Evolutionary conservation across 2,797 vertebrate genomes (phyloP), one percentile per base, ranked within the genome.

Genomic region (Uromys caudimaculatus): DNA sequence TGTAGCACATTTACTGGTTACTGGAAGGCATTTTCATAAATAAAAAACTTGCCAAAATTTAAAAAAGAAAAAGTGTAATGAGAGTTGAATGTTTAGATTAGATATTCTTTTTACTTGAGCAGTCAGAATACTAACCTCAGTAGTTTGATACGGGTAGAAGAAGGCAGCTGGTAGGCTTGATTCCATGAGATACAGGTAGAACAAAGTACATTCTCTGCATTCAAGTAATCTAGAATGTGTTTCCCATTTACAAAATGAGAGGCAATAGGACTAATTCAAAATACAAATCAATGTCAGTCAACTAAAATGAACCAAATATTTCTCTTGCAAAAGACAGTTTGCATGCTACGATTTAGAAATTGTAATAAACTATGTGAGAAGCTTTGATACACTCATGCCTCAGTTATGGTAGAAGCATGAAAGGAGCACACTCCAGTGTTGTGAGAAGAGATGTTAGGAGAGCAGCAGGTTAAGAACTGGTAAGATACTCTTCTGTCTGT

Each of bases 1-100:
- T 97, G 54, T 32, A 71, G 73, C 79, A 47, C 83, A 93, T 94
- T 97, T 95, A 85, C 23, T n/a, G 93, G 83, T 95, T 95, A 93
- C 90, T 69, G 8, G 54, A 24, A 96, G 95, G 47, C 83, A 95
- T 97, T 97, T 97, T 96, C 97, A 95, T 90, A 97, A 95, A 97
- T 95, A 95, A 92, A 96, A 97, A 82, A 85, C 83, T 94, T 97
- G 92, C 96, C 96, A 97, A 97, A 97, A 97, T 79, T 78, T 82
- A 93, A 93, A 86, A 96, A 93, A 89, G 96, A 93, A 56, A 94
- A 94, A 96, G 44, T 93, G 47, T 96, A 86, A 96, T 92, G 95
- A 96, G 75, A 95, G 76, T 89, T 95, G 93, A 95, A 86, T 94
- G 52, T 83, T 96, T 87, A 93, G 84, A 95, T 97, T 92, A 95